phyloP scores from a whole-genome alignment of 2,797 vertebrate genomes.

The Xiphophorus birchmanni region DNA sequence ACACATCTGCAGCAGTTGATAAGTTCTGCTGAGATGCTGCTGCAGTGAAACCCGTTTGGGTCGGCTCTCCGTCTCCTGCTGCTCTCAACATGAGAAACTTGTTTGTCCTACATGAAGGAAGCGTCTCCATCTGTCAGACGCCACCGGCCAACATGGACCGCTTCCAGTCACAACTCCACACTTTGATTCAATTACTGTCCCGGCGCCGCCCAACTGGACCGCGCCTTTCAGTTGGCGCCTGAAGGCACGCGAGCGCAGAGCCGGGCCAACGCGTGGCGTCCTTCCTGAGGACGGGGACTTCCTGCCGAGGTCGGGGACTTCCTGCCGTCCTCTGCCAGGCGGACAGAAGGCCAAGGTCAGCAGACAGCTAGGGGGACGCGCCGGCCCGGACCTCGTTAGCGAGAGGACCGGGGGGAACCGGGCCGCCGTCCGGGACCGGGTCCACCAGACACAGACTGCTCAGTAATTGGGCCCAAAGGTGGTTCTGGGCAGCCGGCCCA shows the following conservation, averaged over 20 bases:
- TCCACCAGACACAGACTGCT: slow-evolving; percentile 65
- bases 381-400: slow-evolving; percentile 81
- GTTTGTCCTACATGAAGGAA: slow-evolving; percentile 51
- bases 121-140: slow-evolving; percentile 51
- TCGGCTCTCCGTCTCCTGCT: neutral
- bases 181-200: slow-evolving; percentile 65
- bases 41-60: neutral
- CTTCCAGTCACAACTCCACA: slow-evolving; percentile 49
- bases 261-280: slow-evolving; percentile 72
- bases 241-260: slow-evolving; percentile 61
- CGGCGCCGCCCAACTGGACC: slow-evolving; percentile 22
- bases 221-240: slow-evolving; percentile 65
- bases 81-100: slow-evolving; percentile 21
- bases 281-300: slow-evolving; percentile 72
- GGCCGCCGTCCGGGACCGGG: slow-evolving; percentile 68
- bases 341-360: slow-evolving; percentile 81
- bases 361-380: slow-evolving; percentile 81
- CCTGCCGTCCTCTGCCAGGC: slow-evolving; percentile 70
- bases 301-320: slow-evolving; percentile 35
- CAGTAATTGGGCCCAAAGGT: slow-evolving; percentile 85
- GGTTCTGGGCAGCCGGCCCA: slow-evolving; percentile 81
- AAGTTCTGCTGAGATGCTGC: neutral
- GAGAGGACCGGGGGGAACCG: slow-evolving; percentile 71
- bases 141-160: slow-evolving; percentile 35
- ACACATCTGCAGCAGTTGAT: neutral